These are phyloP conservation scores for crab-eating macaque (Macaca fascicularis) DNA, from an alignment of 2,113 vertebrate genomes.

Conservation along the genomic window T2T-MFA8v1.1 NC_088390.1:1675001-1675500, in stretches of 20 bases:
- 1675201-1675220: background rate
- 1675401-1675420: background rate
- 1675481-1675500: background rate
- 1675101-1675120: background rate
- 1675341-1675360: background rate
- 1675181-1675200: background rate
- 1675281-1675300: background rate
- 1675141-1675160: slow-evolving; percentile 25
- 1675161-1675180: background rate
- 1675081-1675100: background rate
- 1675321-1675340: background rate
- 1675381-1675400: background rate
- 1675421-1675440: background rate
- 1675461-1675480: background rate
- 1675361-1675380: background rate
- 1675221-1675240: background rate
- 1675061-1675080: slow-evolving; percentile 31
- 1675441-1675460: background rate
- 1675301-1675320: background rate
- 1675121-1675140: background rate
- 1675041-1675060: slow-evolving; percentile 46
- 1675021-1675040: slow-evolving; percentile 22
- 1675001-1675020: slow-evolving; percentile 31
- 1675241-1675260: background rate
- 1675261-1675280: background rate